These are phyloP conservation scores for Brachypodius melanocephalos DNA, from an alignment of 2,113 vertebrate species.

Conservation along the genomic window DNA sequence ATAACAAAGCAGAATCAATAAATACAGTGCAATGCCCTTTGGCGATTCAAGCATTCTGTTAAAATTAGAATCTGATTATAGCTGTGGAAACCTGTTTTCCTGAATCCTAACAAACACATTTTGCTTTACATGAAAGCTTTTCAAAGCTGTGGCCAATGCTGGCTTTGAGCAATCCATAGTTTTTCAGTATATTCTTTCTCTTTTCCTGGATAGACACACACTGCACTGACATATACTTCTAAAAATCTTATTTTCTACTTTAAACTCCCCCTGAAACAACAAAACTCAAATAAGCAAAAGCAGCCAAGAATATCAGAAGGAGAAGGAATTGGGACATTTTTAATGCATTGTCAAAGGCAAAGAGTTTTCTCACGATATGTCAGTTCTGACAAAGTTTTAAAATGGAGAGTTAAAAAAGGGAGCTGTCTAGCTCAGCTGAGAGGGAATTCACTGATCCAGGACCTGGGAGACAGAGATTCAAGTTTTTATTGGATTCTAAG, in stretches of 20 bases:
- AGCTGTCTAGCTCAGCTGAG: not conserved
- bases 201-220: not conserved
- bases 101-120: slow-evolving; percentile 44
- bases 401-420: not conserved
- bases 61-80: slow-evolving; percentile 62
- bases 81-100: slow-evolving; percentile 44
- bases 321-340: not conserved
- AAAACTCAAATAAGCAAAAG: slow-evolving; percentile 1
- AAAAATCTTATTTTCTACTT: slow-evolving; percentile 43
- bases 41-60: slow-evolving; percentile 28
- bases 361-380: not conserved
- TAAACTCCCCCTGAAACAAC: not conserved
- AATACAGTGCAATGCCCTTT: slow-evolving; percentile 46
- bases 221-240: not conserved
- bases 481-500: not conserved
- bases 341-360: not conserved
- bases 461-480: not conserved
- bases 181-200: slow-evolving; percentile 1
- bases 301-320: not conserved
- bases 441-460: not conserved
- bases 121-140: slow-evolving; percentile 52
- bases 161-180: not conserved
- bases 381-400: not conserved
- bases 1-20: slow-evolving; percentile 64
- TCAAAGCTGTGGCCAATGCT: slow-evolving; percentile 1